Base-by-base conservation (phyloP, 2,888 invertebrate species). In the Leptinotarsa tumamoca region DNA sequence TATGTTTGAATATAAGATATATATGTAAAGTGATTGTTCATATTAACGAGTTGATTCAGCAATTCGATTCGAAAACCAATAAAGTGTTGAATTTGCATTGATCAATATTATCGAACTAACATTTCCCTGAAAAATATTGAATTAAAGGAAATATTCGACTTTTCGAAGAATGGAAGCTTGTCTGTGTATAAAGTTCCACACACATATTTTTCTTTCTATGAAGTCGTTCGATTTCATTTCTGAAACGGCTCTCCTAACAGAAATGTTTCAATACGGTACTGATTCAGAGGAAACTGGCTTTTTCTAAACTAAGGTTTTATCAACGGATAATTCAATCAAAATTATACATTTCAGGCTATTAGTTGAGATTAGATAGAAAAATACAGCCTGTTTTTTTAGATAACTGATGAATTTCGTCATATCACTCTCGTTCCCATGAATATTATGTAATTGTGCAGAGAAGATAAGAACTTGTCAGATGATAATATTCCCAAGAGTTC, bases 401-500 rank as follows among this genome's bases (percentile, higher is more conserved):
- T 58, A 58, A 58, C 58, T 58, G 58, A 58, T 23, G 3, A 58
- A 58, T 58, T 58, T 58, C 23, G 23, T 58, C 58, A 23, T 23
- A 58, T 21, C 58, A 58, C 23, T 58, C 58, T 5, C 14, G 58
- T 58, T 58, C 58, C 58, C 58, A 58, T 58, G 58, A 23, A 58
- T 58, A 23, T 58, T 15, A 27, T 58, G 58, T 23, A 58, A 23
- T 58, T 23, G 58, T 58, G 23, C 58, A 58, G 21, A 58, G 58
- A 4, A 58, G 58, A 58, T 58, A 58, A 58, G 58, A 21, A 58
- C 23, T 14, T 21, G 15, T 21, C 27, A 23, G 58, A 58, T 58
- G 21, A 58, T 23, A 58, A 23, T 58, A 58, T 58, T 58, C 58
- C 58, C 58, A 58, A 58, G 58, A 58, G 58, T 58, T 21, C 23